phyloP scores from a whole-genome alignment of 2,113 vertebrate genomes.

The Forbesichthys agassizii region DNA sequence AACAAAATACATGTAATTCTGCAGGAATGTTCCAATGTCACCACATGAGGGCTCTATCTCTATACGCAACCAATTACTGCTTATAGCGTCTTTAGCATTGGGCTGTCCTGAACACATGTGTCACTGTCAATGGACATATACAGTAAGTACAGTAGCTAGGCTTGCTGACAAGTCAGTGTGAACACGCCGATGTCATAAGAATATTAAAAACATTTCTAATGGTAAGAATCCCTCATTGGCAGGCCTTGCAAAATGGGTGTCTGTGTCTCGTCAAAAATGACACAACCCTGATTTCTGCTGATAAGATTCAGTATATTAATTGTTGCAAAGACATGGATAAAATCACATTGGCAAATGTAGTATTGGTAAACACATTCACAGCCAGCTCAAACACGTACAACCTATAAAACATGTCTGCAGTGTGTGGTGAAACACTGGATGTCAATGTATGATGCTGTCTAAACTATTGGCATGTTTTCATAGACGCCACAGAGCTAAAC shows the following conservation, averaged over 20 bases:
- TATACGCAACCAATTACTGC: too few relatives aligned
- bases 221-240: constrained; percentile 28
- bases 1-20: too few relatives aligned
- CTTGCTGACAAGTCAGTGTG: too few relatives aligned
- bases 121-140: too few relatives aligned
- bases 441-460: not conserved
- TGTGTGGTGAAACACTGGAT: constrained; percentile 6
- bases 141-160: too few relatives aligned
- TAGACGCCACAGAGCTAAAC: constrained; percentile 29
- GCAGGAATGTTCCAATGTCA: not conserved
- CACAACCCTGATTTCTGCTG: constrained; percentile 35
- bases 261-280: constrained; percentile 30
- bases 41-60: constrained; percentile 20
- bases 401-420: not conserved
- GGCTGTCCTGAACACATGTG: too few relatives aligned
- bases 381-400: constrained; percentile 15
- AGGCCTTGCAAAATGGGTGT: not conserved
- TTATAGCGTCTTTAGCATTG: too few relatives aligned
- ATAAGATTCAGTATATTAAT: constrained; percentile 42
- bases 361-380: constrained; percentile 29
- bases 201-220: too few relatives aligned
- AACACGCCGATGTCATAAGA: too few relatives aligned
- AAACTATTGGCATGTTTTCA: constrained; percentile 27
- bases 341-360: too few relatives aligned
- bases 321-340: constrained; percentile 36